These are phyloP conservation scores for Drosophila pseudoobscura DNA, from an alignment of 1,140 invertebrate species.

Conservation along the genomic window DNA sequence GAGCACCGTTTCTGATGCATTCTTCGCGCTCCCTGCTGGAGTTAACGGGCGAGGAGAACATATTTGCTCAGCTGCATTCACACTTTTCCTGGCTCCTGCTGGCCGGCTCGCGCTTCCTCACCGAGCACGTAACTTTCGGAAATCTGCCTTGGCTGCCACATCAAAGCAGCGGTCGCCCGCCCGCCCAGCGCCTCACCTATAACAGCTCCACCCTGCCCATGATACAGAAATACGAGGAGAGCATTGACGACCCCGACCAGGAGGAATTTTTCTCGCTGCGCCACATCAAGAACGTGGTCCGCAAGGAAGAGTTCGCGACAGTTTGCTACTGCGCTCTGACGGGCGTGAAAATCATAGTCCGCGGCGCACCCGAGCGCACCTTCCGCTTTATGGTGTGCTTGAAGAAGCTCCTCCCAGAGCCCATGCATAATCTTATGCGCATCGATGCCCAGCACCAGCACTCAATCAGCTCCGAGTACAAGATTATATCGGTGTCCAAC, in stretches of 20 bases:
- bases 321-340: slow-evolving; percentile 76
- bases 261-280: slow-evolving; percentile 77
- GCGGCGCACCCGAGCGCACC: slow-evolving; percentile 66
- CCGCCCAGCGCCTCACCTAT: slow-evolving; percentile 73
- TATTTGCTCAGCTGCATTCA: slow-evolving; percentile 88
- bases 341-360: slow-evolving; percentile 77
- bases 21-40: slow-evolving; percentile 87
- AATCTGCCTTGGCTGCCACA: slow-evolving; percentile 79
- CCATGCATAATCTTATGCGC: slow-evolving; percentile 77
- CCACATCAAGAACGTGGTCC: slow-evolving; percentile 70
- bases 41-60: slow-evolving; percentile 87
- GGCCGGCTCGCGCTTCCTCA: slow-evolving; percentile 86
- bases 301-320: slow-evolving; percentile 65
- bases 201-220: slow-evolving; percentile 78
- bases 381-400: slow-evolving; percentile 80
- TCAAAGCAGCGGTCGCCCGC: slow-evolving; percentile 81
- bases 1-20: slow-evolving; percentile 85
- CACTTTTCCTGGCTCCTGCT: slow-evolving; percentile 90
- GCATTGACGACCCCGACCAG: slow-evolving; percentile 69
- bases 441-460: slow-evolving; percentile 83
- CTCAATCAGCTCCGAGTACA: slow-evolving; percentile 79
- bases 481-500: slow-evolving; percentile 82
- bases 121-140: slow-evolving; percentile 85
- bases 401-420: slow-evolving; percentile 73
- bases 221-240: slow-evolving; percentile 74